phyloP scores from a whole-genome alignment of 2,113 vertebrate species.

The Mohoua ochrocephala region DNA sequence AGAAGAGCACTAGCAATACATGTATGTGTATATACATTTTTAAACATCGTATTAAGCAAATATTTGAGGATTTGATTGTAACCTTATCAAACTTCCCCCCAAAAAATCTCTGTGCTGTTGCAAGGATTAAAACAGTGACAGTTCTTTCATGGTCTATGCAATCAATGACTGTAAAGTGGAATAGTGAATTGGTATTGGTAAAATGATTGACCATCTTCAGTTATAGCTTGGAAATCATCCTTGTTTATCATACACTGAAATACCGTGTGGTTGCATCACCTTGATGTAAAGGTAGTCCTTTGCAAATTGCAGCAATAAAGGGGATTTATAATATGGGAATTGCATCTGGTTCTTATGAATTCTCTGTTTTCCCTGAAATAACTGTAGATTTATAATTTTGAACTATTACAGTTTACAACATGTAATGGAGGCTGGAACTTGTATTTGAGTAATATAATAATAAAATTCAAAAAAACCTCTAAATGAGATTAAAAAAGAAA shows the following conservation, averaged over 20 bases:
- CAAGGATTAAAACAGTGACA: background rate
- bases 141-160: background rate
- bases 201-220: background rate
- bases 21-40: background rate
- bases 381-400: background rate
- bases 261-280: background rate
- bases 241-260: background rate
- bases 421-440: background rate
- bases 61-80: background rate
- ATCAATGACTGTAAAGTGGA: background rate
- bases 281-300: background rate
- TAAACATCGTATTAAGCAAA: background rate
- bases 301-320: background rate
- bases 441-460: background rate
- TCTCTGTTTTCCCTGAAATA: background rate
- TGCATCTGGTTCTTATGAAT: background rate
- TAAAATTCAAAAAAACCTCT: rapidly evolving
- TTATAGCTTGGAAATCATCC: background rate
- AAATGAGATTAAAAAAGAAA: background rate
- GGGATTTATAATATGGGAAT: background rate
- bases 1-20: background rate
- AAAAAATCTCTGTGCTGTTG: background rate
- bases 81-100: background rate
- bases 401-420: background rate
- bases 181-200: background rate